Evolutionary conservation across 2,797 vertebrate species (phyloP).

Genomic region (Siniperca scherzeri): DNA sequence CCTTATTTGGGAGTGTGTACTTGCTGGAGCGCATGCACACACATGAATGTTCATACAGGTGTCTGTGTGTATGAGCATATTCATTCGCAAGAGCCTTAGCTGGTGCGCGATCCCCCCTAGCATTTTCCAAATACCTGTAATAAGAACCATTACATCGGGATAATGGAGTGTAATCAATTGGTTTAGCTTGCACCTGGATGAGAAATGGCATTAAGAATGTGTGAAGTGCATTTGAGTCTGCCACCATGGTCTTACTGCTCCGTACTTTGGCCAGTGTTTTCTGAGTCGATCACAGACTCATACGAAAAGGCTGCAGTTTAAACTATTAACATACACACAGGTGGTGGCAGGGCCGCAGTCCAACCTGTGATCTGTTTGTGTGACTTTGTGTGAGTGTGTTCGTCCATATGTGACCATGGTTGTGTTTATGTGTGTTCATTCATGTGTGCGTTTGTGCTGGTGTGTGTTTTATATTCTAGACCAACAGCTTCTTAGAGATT

Average conservation of each 20-base stretch:
- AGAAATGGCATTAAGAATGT: constrained; percentile 51
- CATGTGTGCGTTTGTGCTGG: not conserved
- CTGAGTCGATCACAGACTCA: constrained; percentile 1
- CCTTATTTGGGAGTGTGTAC: constrained; percentile 9
- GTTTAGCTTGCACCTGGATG: constrained; percentile 58
- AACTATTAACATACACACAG: constrained; percentile 24
- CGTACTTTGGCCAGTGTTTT: constrained; percentile 18
- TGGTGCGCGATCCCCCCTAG: constrained; percentile 1
- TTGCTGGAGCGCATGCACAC: not conserved
- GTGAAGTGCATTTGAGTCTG: constrained; percentile 37
- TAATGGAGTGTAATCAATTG: constrained; percentile 64
- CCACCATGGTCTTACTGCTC: constrained; percentile 4
- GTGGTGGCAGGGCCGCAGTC: constrained; percentile 11
- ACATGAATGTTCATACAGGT: constrained; percentile 21
- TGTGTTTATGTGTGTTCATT: not conserved
- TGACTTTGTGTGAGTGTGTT: constrained; percentile 1
- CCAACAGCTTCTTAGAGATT: constrained; percentile 43
- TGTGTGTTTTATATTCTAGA: constrained; percentile 28
- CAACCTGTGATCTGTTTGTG: not conserved
- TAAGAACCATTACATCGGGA: constrained; percentile 49
- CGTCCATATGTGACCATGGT: not conserved
- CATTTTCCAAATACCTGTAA: constrained; percentile 42
- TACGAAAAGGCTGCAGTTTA: constrained; percentile 1
- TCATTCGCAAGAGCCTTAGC: constrained; percentile 19
- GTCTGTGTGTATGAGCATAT: constrained; percentile 9